These are phyloP conservation scores for Ashinkailepas kermadecensis DNA, from an alignment of 2,888 invertebrate species.

Conservation along the genomic window DNA sequence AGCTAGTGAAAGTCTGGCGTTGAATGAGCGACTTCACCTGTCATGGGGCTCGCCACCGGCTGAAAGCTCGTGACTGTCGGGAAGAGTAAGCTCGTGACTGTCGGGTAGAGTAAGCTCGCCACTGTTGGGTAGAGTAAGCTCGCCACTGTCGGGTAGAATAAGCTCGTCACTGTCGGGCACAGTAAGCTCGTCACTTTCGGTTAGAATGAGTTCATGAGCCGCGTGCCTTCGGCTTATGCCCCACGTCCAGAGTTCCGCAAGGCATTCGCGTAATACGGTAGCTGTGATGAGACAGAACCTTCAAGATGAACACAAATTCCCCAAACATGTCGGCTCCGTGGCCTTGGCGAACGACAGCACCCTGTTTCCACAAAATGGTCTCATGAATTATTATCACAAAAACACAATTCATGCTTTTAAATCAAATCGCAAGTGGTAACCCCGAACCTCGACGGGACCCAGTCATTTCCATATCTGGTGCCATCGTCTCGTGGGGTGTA, in stretches of 20 bases:
- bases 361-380: not conserved
- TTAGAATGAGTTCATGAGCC: not conserved
- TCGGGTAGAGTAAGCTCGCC: too few relatives aligned
- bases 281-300: too few relatives aligned
- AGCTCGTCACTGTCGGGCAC: too few relatives aligned
- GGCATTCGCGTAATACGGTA: too few relatives aligned
- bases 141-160: too few relatives aligned
- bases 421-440: not conserved
- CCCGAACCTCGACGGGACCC: not conserved
- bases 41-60: too few relatives aligned
- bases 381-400: not conserved
- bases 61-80: too few relatives aligned
- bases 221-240: not conserved
- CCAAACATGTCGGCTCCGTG: not conserved
- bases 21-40: too few relatives aligned
- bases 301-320: too few relatives aligned
- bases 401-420: constrained; percentile 1
- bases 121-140: too few relatives aligned
- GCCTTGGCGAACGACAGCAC: not conserved
- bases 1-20: too few relatives aligned
- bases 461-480: not conserved
- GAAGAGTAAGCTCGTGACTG: too few relatives aligned
- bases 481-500: not conserved
- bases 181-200: not conserved
- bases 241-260: not conserved